phyloP scores from a whole-genome alignment of 2,113 vertebrate species.

The Megalops atlanticus region DNA sequence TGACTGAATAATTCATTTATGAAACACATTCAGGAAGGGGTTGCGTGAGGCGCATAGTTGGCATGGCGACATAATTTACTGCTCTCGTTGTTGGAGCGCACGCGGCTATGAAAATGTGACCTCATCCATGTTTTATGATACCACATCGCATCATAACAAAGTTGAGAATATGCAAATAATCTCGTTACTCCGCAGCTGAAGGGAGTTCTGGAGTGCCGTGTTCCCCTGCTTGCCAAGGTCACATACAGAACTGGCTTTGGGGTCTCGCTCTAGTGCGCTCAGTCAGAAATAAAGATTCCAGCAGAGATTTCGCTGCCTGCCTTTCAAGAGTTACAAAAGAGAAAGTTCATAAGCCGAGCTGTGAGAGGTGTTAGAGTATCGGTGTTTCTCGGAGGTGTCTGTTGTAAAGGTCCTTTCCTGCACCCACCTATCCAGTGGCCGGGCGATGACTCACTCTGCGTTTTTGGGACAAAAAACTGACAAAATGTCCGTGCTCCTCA shows the following conservation, averaged over 20 bases:
- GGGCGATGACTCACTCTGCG: neutral
- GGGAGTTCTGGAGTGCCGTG: neutral
- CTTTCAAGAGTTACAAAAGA: neutral
- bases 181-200: neutral
- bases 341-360: neutral
- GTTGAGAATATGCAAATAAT: neutral
- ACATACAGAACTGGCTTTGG: neutral
- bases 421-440: neutral
- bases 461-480: slow-evolving; percentile 11
- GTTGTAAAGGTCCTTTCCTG: neutral
- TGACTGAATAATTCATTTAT: slow-evolving; percentile 30
- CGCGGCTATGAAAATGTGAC: slow-evolving; percentile 35
- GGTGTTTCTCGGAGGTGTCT: neutral
- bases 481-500: neutral
- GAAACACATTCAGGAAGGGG: slow-evolving; percentile 18
- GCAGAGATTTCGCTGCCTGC: too few relatives aligned
- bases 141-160: neutral
- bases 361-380: neutral
- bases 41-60: neutral
- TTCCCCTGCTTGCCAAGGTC: neutral
- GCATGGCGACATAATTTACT: neutral
- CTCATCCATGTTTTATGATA: slow-evolving; percentile 25
- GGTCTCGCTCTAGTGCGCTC: neutral
- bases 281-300: neutral
- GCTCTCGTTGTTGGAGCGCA: neutral